Evolutionary conservation across 2,888 invertebrate species (phyloP).

Genomic region (Andrena bicolor): DNA sequence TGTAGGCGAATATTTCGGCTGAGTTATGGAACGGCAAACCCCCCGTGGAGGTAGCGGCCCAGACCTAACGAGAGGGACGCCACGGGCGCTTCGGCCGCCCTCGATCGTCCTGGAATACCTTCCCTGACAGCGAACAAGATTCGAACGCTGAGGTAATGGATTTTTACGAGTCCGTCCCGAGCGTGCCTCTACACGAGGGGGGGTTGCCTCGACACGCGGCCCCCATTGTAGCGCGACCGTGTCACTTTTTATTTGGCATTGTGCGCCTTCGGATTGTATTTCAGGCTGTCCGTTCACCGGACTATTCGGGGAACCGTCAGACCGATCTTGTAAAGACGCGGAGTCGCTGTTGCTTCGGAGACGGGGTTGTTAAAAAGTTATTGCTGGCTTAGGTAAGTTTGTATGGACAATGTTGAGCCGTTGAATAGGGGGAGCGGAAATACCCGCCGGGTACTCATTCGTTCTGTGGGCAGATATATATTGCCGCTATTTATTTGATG

Average conservation of each 20-base stretch:
- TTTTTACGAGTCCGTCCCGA: slow-evolving; percentile 65
- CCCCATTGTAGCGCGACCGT: slow-evolving; percentile 52
- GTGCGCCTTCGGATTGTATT: slow-evolving; percentile 40
- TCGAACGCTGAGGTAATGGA: slow-evolving; percentile 67
- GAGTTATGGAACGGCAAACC: slow-evolving; percentile 76
- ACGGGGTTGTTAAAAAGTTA: slow-evolving; percentile 5
- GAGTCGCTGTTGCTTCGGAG: background rate
- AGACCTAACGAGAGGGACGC: slow-evolving; percentile 63
- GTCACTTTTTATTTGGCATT: slow-evolving; percentile 58
- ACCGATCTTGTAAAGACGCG: slow-evolving; percentile 15
- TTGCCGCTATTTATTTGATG: too few relatives aligned
- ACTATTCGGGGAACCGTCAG: background rate
- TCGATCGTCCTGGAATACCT: slow-evolving; percentile 64
- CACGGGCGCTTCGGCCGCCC: slow-evolving; percentile 64
- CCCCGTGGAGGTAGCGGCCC: slow-evolving; percentile 60
- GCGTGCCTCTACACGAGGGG: slow-evolving; percentile 23
- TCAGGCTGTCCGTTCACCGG: slow-evolving; percentile 26
- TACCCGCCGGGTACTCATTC: too few relatives aligned
- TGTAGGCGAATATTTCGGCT: slow-evolving; percentile 82
- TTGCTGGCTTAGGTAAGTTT: background rate
- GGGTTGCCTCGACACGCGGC: slow-evolving; percentile 23
- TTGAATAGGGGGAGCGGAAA: too few relatives aligned
- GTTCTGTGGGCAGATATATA: too few relatives aligned
- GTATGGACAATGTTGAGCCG: too few relatives aligned
- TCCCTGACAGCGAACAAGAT: slow-evolving; percentile 65